Conservation (phyloP, 2,888 invertebrate species). For the Parnassius smintheus region DNA sequence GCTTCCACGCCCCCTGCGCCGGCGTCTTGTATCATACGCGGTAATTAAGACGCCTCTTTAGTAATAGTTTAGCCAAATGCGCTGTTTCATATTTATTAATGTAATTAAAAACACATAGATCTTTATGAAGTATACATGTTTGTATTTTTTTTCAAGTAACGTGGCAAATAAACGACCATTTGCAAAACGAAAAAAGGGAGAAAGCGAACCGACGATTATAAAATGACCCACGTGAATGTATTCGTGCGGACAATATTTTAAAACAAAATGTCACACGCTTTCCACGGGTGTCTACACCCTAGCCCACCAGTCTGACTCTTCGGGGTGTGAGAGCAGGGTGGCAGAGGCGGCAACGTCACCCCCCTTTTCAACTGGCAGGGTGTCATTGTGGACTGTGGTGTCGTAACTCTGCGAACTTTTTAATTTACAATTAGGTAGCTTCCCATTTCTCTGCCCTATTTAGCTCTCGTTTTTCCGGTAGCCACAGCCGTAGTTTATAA, state of each 20-base stretch:
- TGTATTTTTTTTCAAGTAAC: constrained; percentile 6
- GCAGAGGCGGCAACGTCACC: constrained; percentile 40
- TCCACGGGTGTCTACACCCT: constrained; percentile 71
- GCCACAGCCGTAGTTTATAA: constrained; percentile 67
- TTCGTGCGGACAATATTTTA: constrained; percentile 80
- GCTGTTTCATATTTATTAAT: constrained; percentile 7
- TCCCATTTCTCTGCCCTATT: constrained; percentile 81
- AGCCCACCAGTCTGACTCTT: constrained; percentile 39
- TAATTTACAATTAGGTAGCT: constrained; percentile 82
- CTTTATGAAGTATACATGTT: constrained; percentile 14
- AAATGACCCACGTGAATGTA: constrained; percentile 78
- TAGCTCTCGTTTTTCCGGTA: constrained; percentile 79
- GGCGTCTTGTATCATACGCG: constrained; percentile 57
- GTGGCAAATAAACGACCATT: constrained; percentile 33
- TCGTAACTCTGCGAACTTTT: constrained; percentile 81
- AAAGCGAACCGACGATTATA: constrained; percentile 67
- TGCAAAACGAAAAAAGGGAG: constrained; percentile 49
- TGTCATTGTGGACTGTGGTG: constrained; percentile 81
- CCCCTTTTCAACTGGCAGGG: constrained; percentile 57
- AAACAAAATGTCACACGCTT: constrained; percentile 81
- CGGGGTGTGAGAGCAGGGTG: constrained; percentile 33
- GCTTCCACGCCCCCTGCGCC: constrained; percentile 69
- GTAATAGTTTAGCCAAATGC: constrained; percentile 16
- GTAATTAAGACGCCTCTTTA: constrained; percentile 58
- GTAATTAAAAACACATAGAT: constrained; percentile 24